These are phyloP conservation scores for Boleophthalmus pectinirostris DNA, from an alignment of 2,113 vertebrate genomes.

Conservation along the genomic window DNA sequence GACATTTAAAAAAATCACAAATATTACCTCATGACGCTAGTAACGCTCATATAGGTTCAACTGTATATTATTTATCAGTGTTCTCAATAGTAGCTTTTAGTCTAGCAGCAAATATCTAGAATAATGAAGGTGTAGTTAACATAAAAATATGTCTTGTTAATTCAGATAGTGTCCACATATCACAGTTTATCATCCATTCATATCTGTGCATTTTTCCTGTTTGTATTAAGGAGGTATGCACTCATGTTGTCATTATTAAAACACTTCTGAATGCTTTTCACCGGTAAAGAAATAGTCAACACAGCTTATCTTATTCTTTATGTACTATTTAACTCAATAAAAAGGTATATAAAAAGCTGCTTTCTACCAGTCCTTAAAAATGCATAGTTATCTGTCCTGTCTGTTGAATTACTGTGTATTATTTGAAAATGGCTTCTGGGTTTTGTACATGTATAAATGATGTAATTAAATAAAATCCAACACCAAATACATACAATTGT, in stretches of 20 bases:
- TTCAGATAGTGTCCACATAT: not conserved
- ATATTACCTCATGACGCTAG: conserved; percentile 7
- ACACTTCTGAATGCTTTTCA: not conserved
- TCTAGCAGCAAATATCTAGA: conserved; percentile 5
- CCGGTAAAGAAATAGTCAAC: conserved; percentile 30
- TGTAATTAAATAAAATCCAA: conserved; percentile 8
- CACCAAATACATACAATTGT: not conserved
- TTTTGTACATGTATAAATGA: conserved; percentile 6
- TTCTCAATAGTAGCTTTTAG: conserved; percentile 2
- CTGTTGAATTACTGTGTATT: conserved; percentile 8
- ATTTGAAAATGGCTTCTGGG: conserved; percentile 1
- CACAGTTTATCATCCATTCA: not conserved
- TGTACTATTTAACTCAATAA: conserved; percentile 67
- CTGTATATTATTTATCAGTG: not conserved
- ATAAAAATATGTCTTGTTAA: not conserved
- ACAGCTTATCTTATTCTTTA: conserved; percentile 57
- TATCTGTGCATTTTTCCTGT: not conserved
- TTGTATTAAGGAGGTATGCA: not conserved
- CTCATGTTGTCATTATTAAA: not conserved
- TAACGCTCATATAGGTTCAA: conserved; percentile 5
- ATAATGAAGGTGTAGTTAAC: not conserved
- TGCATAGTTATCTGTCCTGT: conserved; percentile 11
- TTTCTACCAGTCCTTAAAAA: conserved; percentile 49
- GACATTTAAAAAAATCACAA: conserved; percentile 5
- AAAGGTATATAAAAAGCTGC: conserved; percentile 64